These are phyloP conservation scores for Mobula hypostoma DNA, from an alignment of 2,113 vertebrate species.

Conservation along the genomic window DNA sequence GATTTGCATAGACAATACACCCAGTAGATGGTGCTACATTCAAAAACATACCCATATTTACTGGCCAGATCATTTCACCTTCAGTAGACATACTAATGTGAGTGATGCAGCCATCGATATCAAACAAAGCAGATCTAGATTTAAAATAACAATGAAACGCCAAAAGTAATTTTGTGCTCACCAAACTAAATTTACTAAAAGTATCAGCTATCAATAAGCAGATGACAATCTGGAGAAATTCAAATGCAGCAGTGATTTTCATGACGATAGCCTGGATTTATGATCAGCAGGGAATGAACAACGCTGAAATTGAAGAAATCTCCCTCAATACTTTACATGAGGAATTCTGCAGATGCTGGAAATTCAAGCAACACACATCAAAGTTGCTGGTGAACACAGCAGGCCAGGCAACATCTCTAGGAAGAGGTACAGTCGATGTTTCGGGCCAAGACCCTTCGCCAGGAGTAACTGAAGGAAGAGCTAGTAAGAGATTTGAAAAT, in stretches of 20 bases:
- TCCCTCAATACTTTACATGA: no score
- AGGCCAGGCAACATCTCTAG: no score
- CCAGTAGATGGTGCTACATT: constrained; percentile 14
- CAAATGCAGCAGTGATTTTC: neutral
- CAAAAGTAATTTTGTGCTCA: neutral
- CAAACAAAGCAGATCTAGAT: neutral
- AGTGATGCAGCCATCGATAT: neutral
- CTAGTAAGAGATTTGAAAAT: no score
- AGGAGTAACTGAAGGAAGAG: no score
- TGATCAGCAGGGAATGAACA: no score
- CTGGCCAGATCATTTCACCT: neutral
- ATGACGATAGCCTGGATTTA: no score
- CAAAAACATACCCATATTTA: neutral
- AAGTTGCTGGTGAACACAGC: no score
- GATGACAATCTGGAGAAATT: neutral
- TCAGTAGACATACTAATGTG: neutral
- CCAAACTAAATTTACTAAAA: neutral
- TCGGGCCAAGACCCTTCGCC: no score
- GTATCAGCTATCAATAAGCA: neutral
- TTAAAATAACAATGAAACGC: neutral
- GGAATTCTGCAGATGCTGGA: no score
- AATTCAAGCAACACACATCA: no score
- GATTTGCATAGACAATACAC: neutral
- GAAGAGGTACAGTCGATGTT: no score
- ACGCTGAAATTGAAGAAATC: no score